These are phyloP conservation scores for Elegia similella DNA, from an alignment of 2,888 invertebrate species.

Conservation along the genomic window DNA sequence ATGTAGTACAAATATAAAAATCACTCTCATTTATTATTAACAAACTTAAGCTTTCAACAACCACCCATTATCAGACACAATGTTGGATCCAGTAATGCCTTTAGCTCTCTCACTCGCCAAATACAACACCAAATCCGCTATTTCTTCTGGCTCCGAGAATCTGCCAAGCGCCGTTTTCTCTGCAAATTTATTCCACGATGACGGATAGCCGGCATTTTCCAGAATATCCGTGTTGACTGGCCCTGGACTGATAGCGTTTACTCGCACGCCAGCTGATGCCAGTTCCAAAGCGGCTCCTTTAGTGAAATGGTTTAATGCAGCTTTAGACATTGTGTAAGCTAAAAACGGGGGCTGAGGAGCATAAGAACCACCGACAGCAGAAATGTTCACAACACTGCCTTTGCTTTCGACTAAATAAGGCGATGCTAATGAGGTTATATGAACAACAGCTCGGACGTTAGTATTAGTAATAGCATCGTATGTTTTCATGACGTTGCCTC, in stretches of 20 bases:
- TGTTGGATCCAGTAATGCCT: conserved; percentile 34
- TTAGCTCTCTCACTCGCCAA: conserved; percentile 33
- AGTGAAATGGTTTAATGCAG: conserved; percentile 86
- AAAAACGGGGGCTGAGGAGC: conserved; percentile 6
- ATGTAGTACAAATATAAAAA: too few species aligned
- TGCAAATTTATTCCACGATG: conserved; percentile 10
- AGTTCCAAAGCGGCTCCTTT: conserved; percentile 72
- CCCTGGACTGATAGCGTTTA: conserved; percentile 29
- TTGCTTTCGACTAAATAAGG: conserved; percentile 36
- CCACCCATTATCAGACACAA: conserved; percentile 26
- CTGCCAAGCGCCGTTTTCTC: conserved; percentile 6
- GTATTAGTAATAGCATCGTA: conserved; percentile 25
- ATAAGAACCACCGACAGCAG: conserved; percentile 26
- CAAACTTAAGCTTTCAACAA: too few species aligned
- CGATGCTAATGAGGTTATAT: conserved; percentile 34
- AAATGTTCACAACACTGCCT: conserved; percentile 38
- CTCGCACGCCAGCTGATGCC: conserved; percentile 25
- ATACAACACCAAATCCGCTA: conserved; percentile 33
- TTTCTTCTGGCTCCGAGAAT: conserved; percentile 27
- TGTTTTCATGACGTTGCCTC: conserved; percentile 19
- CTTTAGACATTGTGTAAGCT: conserved; percentile 29
- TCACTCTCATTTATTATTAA: too few species aligned
- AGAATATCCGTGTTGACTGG: conserved; percentile 28
- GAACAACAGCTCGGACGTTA: conserved; percentile 34
- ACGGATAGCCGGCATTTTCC: conserved; percentile 19